Evolutionary conservation across 2,888 invertebrate genomes (phyloP).

Genomic region (Portevinia maculata): DNA sequence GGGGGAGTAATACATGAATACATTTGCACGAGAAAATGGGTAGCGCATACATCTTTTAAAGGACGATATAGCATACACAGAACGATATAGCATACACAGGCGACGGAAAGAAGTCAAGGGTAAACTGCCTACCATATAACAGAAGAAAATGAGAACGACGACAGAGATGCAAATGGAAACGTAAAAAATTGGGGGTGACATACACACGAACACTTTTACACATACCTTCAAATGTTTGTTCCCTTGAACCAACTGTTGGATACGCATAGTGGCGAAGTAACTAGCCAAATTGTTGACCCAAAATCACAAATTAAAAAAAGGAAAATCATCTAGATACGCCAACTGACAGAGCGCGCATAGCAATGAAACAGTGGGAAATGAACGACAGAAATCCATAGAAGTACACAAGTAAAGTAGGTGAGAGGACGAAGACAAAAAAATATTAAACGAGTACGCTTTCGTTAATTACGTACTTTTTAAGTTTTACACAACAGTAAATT

Average conservation of each 20-base stretch:
- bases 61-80: neutral
- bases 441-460: conserved; percentile 54
- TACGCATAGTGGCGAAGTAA: conserved; percentile 60
- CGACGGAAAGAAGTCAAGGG: conserved; percentile 52
- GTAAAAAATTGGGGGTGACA: conserved; percentile 46
- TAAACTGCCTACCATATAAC: conserved; percentile 28
- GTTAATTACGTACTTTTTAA: conserved; percentile 71
- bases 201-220: neutral
- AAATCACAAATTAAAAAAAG: conserved; percentile 70
- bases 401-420: conserved; percentile 22
- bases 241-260: conserved; percentile 72
- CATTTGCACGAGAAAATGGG: conserved; percentile 39
- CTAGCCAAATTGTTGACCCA: conserved; percentile 73
- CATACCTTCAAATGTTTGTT: conserved; percentile 33
- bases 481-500: conserved; percentile 44
- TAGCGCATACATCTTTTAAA: conserved; percentile 52
- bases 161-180: conserved; percentile 27
- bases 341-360: conserved; percentile 2
- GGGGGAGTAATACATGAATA: conserved; percentile 24
- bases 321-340: conserved; percentile 38
- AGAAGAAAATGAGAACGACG: conserved; percentile 51
- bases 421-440: conserved; percentile 27
- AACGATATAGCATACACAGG: neutral
- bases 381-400: conserved; percentile 44
- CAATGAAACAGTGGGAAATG: conserved; percentile 12